Evolutionary conservation across 2,113 vertebrate species (phyloP).

Genomic region (Corythornis vintsioides): DNA sequence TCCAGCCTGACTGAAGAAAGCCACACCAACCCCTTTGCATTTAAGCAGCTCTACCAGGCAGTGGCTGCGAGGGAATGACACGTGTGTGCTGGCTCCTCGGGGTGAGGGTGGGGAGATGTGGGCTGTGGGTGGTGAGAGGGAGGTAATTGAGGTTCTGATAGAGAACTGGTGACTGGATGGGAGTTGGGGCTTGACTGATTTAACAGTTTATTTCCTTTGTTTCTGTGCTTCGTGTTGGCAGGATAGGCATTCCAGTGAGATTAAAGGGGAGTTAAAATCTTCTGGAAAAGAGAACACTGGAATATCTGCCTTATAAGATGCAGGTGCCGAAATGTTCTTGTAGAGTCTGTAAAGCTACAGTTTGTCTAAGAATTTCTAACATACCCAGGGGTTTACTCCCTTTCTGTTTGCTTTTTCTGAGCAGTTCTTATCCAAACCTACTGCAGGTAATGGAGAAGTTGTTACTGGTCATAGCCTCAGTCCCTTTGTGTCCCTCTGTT

Average conservation of each 20-base stretch:
- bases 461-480: not conserved
- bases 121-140: not conserved
- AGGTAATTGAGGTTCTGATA: not conserved
- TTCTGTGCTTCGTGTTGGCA: not conserved
- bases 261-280: not conserved
- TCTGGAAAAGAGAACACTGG: not conserved
- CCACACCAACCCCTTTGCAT: not conserved
- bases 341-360: not conserved
- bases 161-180: not conserved
- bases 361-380: not conserved
- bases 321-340: not conserved
- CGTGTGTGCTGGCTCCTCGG: fast-evolving
- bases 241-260: not conserved
- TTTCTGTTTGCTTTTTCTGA: not conserved
- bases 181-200: not conserved
- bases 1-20: not conserved
- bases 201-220: not conserved
- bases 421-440: not conserved
- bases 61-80: not conserved
- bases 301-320: not conserved
- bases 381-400: not conserved
- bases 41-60: not conserved
- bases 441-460: not conserved
- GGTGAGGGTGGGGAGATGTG: not conserved
- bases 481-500: not conserved